These are phyloP conservation scores for Rhamphomyia laevipes DNA, from an alignment of 2,888 invertebrate species.

Conservation along the genomic window DNA sequence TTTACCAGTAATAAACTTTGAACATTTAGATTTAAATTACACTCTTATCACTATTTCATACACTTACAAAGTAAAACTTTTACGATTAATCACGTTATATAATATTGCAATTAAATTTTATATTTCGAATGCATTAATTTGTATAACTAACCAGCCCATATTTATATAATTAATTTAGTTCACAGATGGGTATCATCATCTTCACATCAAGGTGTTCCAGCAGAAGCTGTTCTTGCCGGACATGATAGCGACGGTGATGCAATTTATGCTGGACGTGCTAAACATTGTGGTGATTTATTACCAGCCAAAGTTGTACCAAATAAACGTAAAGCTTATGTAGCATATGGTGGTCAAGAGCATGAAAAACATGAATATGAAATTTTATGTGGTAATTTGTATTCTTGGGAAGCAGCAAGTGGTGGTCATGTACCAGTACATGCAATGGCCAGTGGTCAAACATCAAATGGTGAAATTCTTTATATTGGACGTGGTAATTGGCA, in stretches of 20 bases:
- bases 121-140: not conserved
- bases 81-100: not conserved
- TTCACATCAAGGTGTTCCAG: slow-evolving; percentile 26
- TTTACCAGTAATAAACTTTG: no score
- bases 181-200: slow-evolving; percentile 28
- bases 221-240: slow-evolving; percentile 32
- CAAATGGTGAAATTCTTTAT: slow-evolving; percentile 42
- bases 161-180: slow-evolving; percentile 19
- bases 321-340: slow-evolving; percentile 32
- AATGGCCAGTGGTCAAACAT: slow-evolving; percentile 32
- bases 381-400: slow-evolving; percentile 42
- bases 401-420: slow-evolving; percentile 39
- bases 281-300: slow-evolving; percentile 46
- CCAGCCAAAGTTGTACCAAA: slow-evolving; percentile 48
- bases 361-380: slow-evolving; percentile 37
- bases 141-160: not conserved
- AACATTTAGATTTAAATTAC: no score
- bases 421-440: slow-evolving; percentile 35
- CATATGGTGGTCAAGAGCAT: slow-evolving; percentile 43
- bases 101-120: not conserved
- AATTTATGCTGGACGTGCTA: slow-evolving; percentile 38
- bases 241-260: slow-evolving; percentile 34
- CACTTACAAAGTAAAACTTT: no score
- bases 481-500: slow-evolving; percentile 44
- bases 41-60: no score